Evolutionary conservation across 2,113 vertebrate genomes (phyloP), one percentile per base, ranked within the genome.

Genomic region (Cavia porcellus): DNA sequence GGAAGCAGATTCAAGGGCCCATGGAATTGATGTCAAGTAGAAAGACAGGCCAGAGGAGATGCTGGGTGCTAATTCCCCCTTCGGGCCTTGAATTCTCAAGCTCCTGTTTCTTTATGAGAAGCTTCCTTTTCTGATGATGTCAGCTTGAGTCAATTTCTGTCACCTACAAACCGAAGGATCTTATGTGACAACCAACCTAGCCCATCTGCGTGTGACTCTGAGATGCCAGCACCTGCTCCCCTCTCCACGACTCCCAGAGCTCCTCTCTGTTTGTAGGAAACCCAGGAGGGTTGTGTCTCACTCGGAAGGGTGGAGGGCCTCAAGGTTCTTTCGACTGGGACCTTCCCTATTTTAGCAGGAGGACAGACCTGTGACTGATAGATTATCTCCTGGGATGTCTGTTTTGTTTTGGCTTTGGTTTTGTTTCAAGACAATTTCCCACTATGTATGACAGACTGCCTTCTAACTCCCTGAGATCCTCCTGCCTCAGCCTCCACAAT

Each of bases 151-250:
- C n/a, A 24, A 9, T 89, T 82, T 89, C 83, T 94, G 57, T 74
- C 84, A 62, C 86, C 85, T 82, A 70, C 17, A 86, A 45, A 17
- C 66, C 30, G 55, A 96, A 62, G 75, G 42, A 81, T 91, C 90
- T 38, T 45, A 86, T 13, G 2, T 62, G 35, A 94, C 74, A 87
- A 30, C 66, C 55, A 70, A 7, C 5, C 32, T 70, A 61, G 45
- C 12, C 61, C 57, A 42, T 75, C 70, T 62, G 45, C 35, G 30
- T n/a, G 50, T 3, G 24, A 38, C 52, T 57, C n/a, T 6, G 24
- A 38, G 25, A 30, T 20, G 30, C 55, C 4, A n/a, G 42, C 17
- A 35, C 50, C 62, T 88, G 11, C 45, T 74, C 45, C 19, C 17
- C 45, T 32, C 20, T 55, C 7, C 55, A 25, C 13, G 20, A 42